Percentiles rank a stretch among this genome's conserved stretches.
These are phyloP conservation scores for Hirtodrosophila trivittata DNA, from an alignment of 2,888 invertebrate genomes.

Conservation along the genomic window DNA sequence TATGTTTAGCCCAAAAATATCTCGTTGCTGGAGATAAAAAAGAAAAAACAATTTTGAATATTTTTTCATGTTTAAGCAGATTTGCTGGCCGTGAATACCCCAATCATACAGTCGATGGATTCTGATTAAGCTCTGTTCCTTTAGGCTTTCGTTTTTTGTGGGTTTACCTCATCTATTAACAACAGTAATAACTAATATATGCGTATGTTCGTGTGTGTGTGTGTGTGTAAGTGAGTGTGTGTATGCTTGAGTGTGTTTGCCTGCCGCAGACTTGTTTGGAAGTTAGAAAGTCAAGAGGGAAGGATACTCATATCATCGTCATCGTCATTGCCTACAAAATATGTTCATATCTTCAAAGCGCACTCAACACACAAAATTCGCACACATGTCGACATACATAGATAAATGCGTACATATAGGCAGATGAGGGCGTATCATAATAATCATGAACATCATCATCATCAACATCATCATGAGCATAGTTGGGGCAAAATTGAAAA, in stretches of 20 bases:
- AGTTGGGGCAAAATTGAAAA: conserved; percentile 18
- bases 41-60: too few relatives aligned
- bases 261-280: conserved; percentile 38
- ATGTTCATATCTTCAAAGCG: conserved; percentile 40
- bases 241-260: conserved; percentile 44
- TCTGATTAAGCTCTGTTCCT: too few relatives aligned
- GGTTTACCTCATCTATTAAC: background rate
- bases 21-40: too few relatives aligned
- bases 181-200: background rate
- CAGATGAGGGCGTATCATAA: background rate
- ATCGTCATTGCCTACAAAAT: conserved; percentile 39
- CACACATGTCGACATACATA: conserved; percentile 11
- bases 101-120: too few relatives aligned
- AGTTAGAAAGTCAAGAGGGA: conserved; percentile 1
- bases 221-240: conserved; percentile 5
- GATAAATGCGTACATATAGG: background rate
- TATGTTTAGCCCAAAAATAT: too few relatives aligned
- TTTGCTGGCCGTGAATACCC: too few relatives aligned
- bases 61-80: too few relatives aligned
- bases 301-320: conserved; percentile 5
- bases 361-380: too few relatives aligned
- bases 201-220: background rate
- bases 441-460: background rate
- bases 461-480: conserved; percentile 9
- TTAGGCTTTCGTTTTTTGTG: background rate